phyloP scores from a whole-genome alignment of 2,888 invertebrate species.

The Pristionchus exspectatus region DNA sequence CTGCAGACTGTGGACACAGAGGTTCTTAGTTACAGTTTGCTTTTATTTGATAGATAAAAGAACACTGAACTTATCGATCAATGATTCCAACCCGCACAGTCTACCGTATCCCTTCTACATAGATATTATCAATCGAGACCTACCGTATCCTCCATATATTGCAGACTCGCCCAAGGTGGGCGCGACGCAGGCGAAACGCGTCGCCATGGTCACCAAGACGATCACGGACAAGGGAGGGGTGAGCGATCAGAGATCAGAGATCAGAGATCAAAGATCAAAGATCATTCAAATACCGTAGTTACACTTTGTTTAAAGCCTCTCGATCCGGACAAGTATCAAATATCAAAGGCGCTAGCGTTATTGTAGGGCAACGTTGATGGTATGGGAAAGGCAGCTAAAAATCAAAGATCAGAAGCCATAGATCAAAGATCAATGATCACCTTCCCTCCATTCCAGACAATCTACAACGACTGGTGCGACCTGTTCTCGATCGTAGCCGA shows the following conservation, averaged over 20 bases:
- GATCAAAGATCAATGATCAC: background rate
- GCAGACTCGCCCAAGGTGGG: background rate
- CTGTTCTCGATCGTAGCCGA: slow-evolving; percentile 34
- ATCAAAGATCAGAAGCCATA: background rate
- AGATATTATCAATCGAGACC: background rate
- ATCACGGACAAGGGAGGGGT: slow-evolving; percentile 46
- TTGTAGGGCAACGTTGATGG: no score
- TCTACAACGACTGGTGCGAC: slow-evolving; percentile 47
- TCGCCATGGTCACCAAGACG: slow-evolving; percentile 22
- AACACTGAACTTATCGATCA: no score
- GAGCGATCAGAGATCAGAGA: background rate
- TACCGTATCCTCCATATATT: background rate
- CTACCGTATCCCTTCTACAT: no score
- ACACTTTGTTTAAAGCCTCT: no score
- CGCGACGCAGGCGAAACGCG: background rate
- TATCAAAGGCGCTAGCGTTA: no score
- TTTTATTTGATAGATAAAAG: no score
- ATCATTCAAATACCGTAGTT: no score
- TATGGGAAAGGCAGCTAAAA: background rate
- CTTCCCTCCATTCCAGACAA: background rate
- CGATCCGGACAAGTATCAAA: no score
- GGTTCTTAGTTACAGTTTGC: no score
- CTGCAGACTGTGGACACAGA: no score
- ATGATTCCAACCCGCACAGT: no score
- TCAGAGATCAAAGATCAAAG: no score